phyloP scores from a whole-genome alignment of 2,888 invertebrate species.

The Pollenia griseotomentosa region DNA sequence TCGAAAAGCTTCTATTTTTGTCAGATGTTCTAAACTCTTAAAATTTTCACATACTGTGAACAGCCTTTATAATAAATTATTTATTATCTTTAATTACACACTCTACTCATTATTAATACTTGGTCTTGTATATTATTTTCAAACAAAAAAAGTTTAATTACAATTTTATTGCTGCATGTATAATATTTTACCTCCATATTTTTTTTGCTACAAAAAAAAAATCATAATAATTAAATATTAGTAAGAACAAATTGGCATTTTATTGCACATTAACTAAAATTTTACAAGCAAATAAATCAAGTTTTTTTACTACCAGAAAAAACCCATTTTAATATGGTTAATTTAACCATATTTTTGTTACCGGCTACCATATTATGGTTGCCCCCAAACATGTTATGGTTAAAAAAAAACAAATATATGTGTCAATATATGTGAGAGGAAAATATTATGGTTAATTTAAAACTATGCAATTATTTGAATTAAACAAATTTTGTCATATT shows the following conservation, averaged over 20 bases:
- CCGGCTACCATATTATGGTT: too few species aligned
- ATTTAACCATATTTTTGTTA: too few species aligned
- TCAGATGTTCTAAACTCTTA: background rate
- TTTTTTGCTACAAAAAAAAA: background rate
- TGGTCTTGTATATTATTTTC: conserved; percentile 2
- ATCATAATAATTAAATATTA: too few species aligned
- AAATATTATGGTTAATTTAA: too few species aligned
- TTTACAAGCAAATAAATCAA: too few species aligned
- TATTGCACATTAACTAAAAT: background rate
- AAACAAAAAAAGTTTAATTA: background rate
- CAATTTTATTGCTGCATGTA: background rate
- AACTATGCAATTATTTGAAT: too few species aligned
- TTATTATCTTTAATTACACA: conserved; percentile 5
- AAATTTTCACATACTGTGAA: background rate
- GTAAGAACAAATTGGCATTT: background rate
- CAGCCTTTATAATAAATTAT: background rate
- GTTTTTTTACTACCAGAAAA: too few species aligned
- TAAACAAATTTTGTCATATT: too few species aligned
- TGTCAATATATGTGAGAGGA: too few species aligned
- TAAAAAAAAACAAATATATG: too few species aligned
- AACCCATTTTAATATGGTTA: too few species aligned
- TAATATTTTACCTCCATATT: background rate
- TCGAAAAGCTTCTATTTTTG: background rate
- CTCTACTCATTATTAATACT: conserved; percentile 6
- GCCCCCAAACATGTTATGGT: too few species aligned